Percentiles rank a stretch among this genome's conserved stretches.
phyloP scores from a whole-genome alignment of 1,140 invertebrate genomes.

The Diachasma alloeum region DNA sequence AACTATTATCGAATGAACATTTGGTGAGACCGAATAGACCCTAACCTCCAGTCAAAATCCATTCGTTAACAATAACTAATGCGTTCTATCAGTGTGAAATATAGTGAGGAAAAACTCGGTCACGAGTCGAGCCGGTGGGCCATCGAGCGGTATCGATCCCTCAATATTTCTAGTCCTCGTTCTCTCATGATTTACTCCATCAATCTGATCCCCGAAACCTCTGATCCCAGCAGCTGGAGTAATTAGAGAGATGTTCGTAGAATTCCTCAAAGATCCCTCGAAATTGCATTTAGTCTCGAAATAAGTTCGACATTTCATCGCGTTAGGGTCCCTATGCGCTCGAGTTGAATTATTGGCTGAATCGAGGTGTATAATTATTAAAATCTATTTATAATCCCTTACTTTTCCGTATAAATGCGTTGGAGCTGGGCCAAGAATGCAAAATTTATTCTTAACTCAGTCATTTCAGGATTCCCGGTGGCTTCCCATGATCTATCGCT shows the following conservation, averaged over 20 bases:
- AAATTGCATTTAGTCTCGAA: background rate
- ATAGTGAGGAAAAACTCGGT: constrained; percentile 18
- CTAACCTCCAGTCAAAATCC: too few species aligned
- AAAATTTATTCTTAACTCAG: constrained; percentile 26
- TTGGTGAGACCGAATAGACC: too few species aligned
- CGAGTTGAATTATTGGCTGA: background rate
- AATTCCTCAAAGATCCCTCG: background rate
- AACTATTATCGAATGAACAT: too few species aligned
- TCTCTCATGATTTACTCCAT: background rate
- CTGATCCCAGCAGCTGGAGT: background rate
- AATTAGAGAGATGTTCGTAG: background rate
- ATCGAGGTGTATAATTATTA: constrained; percentile 24
- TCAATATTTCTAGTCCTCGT: background rate
- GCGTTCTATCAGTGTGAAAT: too few species aligned
- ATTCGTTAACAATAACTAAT: too few species aligned
- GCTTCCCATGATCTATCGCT: constrained; percentile 32
- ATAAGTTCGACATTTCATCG: background rate
- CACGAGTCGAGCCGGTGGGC: constrained; percentile 13
- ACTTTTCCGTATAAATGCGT: constrained; percentile 19
- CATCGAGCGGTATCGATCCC: background rate
- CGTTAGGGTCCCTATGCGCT: background rate
- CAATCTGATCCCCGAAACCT: background rate
- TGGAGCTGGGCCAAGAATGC: constrained; percentile 26
- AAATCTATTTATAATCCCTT: constrained; percentile 16
- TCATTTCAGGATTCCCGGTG: background rate